Conservation (phyloP, 2,797 vertebrate genomes). For the Sandelia bainsii region DNA sequence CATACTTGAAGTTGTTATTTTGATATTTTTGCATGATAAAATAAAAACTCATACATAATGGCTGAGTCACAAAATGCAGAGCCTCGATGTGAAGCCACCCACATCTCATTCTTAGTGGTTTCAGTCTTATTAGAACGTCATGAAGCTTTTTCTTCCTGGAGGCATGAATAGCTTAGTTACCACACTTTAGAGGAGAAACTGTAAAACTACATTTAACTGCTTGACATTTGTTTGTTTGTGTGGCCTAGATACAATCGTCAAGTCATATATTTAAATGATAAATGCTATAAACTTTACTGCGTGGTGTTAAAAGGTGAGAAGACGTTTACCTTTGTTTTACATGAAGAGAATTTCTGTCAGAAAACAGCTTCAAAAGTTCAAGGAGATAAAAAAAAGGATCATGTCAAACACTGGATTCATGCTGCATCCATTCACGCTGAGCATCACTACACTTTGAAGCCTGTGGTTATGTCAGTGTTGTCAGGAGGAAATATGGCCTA, state of each 20-base stretch:
- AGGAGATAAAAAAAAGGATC: not conserved
- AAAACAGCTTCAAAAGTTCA: not conserved
- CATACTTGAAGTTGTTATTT: slow-evolving; percentile 40
- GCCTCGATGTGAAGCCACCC: slow-evolving; percentile 43
- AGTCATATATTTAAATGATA: too few species aligned
- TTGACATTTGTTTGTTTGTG: not conserved
- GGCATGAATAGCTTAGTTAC: slow-evolving; percentile 21
- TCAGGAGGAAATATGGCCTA: not conserved
- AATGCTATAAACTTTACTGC: not conserved
- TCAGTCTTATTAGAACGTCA: slow-evolving; percentile 41
- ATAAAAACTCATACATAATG: slow-evolving; percentile 40
- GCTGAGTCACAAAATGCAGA: slow-evolving; percentile 62
- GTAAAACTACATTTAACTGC: not conserved
- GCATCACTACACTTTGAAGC: not conserved
- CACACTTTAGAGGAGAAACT: not conserved
- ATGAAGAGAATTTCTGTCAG: not conserved
- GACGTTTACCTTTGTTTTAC: not conserved
- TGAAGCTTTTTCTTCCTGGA: slow-evolving; percentile 39
- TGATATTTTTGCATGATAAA: slow-evolving; percentile 5
- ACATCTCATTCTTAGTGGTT: slow-evolving; percentile 42
- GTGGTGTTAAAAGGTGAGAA: not conserved
- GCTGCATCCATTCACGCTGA: slow-evolving; percentile 11
- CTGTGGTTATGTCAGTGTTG: not conserved
- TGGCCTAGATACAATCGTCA: not conserved
- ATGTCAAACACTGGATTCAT: not conserved